Base-by-base conservation (phyloP, 64 coral and sea anemone species). In the Acropora tenuis region DNA sequence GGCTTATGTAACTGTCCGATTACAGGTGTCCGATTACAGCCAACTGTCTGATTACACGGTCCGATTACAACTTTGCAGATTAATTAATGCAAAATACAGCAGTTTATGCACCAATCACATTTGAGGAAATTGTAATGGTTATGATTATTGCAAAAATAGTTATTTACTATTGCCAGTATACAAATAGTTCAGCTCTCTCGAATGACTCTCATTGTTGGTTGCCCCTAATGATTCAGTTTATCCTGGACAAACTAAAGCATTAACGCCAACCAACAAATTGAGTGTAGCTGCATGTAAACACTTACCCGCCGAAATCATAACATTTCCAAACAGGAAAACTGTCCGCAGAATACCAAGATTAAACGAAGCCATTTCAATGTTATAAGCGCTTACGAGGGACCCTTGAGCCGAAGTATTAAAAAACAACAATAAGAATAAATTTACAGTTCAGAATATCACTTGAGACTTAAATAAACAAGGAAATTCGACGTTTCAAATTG, bases 401-500 rank as follows among this genome's bases (percentile, higher is more conserved):
- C n/a, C 4, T 9, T 30, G 9, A 55, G 9, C 0, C 9, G 4
- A 55, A 75, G 40, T 75, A 15, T 18, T 48, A 16, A 46, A 1
- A 42, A 63, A 82, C 30, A 82, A 40, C 53, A 63, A 30, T 11
- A 63, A 11, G 75, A 47, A 5, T 77, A n/a, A 77, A 47, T 44
- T 30, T 10, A 16, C 15, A 17, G 75, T 15, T 13, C 1, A 18
- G 49, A 77, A 77, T 18, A 77, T 2, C 15, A 42, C 13, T 49
- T 2, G 60, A 1, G 50, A 60, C 43, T 42, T 59, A 80, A 15
- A 43, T 48, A 79, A 9, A 20, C 77, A 59, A n/a, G 60, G 19
- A 59, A 49, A 80, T 80, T 30, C 30, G 30, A 82, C 79, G 79
- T 82, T 61, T 82, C 79, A 43, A 82, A 44, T 44, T 3, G 40